Evolutionary conservation across 1,140 invertebrate genomes (phyloP).

Genomic region (Elysia chlorotica): DNA sequence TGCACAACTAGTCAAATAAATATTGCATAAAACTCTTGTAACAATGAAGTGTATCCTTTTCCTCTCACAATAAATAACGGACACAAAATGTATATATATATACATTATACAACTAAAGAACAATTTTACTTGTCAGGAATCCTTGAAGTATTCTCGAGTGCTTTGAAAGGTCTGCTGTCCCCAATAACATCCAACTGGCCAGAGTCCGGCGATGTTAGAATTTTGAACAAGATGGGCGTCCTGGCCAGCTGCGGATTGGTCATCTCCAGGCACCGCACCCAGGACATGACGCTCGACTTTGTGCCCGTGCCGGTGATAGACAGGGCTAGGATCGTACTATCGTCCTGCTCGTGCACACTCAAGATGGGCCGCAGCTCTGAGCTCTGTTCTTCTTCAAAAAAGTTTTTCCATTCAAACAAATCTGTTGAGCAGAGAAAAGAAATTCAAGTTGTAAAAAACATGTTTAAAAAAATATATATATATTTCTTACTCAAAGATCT

Average conservation of each 20-base stretch:
- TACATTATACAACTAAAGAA: no score
- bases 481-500: no score
- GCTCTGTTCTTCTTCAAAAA: conserved; percentile 44
- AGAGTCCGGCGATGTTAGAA: conserved; percentile 63
- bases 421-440: no score
- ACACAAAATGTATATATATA: no score
- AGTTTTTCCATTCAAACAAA: conserved; percentile 38
- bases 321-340: conserved; percentile 86
- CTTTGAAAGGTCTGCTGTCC: conserved; percentile 12
- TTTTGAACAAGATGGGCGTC: conserved; percentile 81
- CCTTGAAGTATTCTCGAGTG: no score
- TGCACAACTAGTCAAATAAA: no score
- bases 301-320: conserved; percentile 80
- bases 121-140: no score
- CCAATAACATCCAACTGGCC: conserved; percentile 42
- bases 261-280: conserved; percentile 85
- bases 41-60: no score
- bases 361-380: conserved; percentile 60
- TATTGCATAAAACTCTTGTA: no score
- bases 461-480: no score
- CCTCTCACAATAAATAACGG: no score
- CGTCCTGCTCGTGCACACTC: conserved; percentile 86
- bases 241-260: conserved; percentile 76
- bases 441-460: no score
- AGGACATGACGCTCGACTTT: conserved; percentile 84